A percentile compares a stretch with the other conserved stretches of the same genome.
Conservation (phyloP, 2,888 invertebrate species). For the Troilus luridus region DNA sequence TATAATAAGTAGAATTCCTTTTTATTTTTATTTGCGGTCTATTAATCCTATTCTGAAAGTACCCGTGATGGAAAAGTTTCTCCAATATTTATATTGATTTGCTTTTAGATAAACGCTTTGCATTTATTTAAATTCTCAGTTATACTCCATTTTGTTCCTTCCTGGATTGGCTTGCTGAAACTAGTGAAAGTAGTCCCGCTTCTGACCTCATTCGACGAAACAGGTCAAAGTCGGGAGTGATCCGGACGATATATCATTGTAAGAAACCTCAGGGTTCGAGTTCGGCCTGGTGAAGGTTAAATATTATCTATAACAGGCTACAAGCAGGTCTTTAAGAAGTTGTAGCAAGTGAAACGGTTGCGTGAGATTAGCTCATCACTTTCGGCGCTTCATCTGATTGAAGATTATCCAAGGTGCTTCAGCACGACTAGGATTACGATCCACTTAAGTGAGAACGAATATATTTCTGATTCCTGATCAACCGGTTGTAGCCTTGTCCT, state of each 20-base stretch:
- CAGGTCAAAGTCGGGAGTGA: conserved; percentile 18
- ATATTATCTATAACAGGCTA: background rate
- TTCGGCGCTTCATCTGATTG: background rate
- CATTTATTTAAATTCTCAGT: background rate
- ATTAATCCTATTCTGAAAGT: too few relatives aligned
- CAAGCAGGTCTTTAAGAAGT: background rate
- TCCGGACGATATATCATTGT: background rate
- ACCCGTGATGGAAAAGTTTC: background rate
- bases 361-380: conserved; percentile 11
- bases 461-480: background rate
- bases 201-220: background rate
- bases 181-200: conserved; percentile 28
- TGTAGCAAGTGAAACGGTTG: background rate
- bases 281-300: background rate
- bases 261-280: background rate
- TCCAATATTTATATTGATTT: background rate
- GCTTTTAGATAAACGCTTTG: background rate
- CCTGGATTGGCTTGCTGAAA: background rate
- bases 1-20: too few relatives aligned
- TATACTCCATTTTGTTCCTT: background rate
- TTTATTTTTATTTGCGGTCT: too few relatives aligned
- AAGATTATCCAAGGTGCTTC: background rate
- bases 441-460: background rate
- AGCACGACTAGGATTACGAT: background rate
- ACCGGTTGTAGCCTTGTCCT: background rate